A percentile compares a stretch with the other conserved stretches of the same genome.
Evolutionary conservation across 2,113 vertebrate genomes (phyloP).

Genomic region (Neolamprologus variostigma): DNA sequence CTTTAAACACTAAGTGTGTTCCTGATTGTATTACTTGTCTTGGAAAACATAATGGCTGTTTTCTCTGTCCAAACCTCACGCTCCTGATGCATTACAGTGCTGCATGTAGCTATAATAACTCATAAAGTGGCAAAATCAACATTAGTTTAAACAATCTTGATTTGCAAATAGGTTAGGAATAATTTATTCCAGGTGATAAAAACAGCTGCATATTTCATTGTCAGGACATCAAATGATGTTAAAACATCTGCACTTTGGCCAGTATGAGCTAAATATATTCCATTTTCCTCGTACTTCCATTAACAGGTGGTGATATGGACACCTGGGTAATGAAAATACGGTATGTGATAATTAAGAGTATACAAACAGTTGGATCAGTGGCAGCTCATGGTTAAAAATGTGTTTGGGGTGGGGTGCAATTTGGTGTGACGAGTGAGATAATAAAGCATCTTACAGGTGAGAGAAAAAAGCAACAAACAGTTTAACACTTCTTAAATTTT

Average conservation of each 20-base stretch:
- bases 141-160: background rate
- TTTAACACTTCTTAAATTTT: background rate
- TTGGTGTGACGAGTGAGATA: background rate
- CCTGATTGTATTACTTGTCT: background rate
- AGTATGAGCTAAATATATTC: background rate
- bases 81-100: background rate
- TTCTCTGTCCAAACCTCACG: background rate
- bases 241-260: background rate
- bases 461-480: background rate
- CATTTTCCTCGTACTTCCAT: background rate
- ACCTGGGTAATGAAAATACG: background rate
- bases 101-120: background rate
- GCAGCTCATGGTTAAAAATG: background rate
- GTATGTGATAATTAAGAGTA: background rate
- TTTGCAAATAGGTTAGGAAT: background rate
- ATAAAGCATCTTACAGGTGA: background rate
- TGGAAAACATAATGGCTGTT: background rate
- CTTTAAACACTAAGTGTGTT: background rate
- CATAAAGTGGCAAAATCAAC: background rate
- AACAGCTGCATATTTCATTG: background rate
- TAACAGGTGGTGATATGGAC: background rate
- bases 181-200: background rate
- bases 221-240: background rate
- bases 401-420: background rate
- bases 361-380: background rate